Base-by-base conservation (phyloP, 2,113 vertebrate genomes). In the Spheniscus mendiculus region DNA sequence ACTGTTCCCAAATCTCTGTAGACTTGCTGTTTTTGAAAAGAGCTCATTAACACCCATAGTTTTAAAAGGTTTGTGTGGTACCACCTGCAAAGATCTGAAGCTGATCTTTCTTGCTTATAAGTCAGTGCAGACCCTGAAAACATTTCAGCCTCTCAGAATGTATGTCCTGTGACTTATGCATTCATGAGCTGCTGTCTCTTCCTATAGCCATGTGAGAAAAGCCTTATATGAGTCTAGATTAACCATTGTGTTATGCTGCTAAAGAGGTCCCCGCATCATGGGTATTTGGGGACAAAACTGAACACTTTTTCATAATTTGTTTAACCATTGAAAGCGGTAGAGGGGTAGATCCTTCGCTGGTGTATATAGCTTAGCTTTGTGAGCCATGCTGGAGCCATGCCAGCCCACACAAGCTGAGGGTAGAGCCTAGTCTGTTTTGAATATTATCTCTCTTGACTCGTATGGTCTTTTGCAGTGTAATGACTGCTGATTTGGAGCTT, bases 401-500 rank as follows among this genome's bases (percentile, higher is more conserved):
- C 56, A 69, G 77, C 50, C 58, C 73, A 79, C 42, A 80, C 6
- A 45, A 53, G 18, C 70, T 77, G 62, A 91, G 36, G 26, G 29
- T 15, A 87, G 62, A 87, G 38, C 70, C 81, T 83, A 36, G 38
- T 77, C 38, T 70, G 38, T 59, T 94, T 74, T 78, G n/a, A 52
- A 40, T 81, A 44, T 87, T 89, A 15, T 70, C 47, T 85, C 34
- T 89, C 40, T 55, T 58, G 26, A 55, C 81, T 92, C 89, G 5
- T 86, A 52, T 55, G 83, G 53, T 95, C 26, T 89, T 91, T 86
- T 89, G 73, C 80, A 87, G 83, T 76, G 44, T 45, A 77, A 93
- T 56, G n/a, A 55, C 84, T 95, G 74, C 88, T 79, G 62, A 91
- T 84, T 83, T 88, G 34, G 50, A 95, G 66, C 67, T 96, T 96